These are phyloP conservation scores for Tholera decimalis DNA, from an alignment of 2,888 invertebrate genomes.

Conservation along the genomic window DNA sequence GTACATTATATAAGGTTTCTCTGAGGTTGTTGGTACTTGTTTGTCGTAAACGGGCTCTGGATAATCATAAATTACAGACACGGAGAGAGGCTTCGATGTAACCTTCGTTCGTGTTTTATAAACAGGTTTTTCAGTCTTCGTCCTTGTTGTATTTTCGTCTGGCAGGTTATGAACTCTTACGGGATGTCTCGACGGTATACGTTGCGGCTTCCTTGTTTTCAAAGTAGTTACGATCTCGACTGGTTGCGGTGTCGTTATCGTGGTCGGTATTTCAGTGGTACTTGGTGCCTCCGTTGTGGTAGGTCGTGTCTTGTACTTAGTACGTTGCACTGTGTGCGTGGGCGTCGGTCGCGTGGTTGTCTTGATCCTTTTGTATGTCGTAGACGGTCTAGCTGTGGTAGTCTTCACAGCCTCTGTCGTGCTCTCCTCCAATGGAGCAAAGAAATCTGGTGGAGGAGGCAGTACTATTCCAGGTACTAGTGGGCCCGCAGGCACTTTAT, in stretches of 20 bases:
- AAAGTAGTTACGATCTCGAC: slow-evolving; percentile 84
- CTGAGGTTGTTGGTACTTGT: slow-evolving; percentile 84
- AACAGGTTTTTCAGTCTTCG: slow-evolving; percentile 86
- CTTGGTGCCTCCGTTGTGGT: slow-evolving; percentile 81
- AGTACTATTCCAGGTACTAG: slow-evolving; percentile 97
- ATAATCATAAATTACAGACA: slow-evolving; percentile 89
- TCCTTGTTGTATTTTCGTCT: slow-evolving; percentile 81
- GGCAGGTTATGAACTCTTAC: slow-evolving; percentile 85
- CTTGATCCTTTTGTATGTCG: slow-evolving; percentile 79
- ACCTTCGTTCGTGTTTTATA: slow-evolving; percentile 88
- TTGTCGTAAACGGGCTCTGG: slow-evolving; percentile 85
- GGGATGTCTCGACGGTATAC: slow-evolving; percentile 85
- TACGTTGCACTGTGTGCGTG: slow-evolving; percentile 78
- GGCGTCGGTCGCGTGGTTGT: slow-evolving; percentile 80
- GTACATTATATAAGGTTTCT: slow-evolving; percentile 89
- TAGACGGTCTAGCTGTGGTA: slow-evolving; percentile 75
- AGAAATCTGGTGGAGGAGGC: slow-evolving; percentile 97
- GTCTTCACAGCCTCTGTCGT: slow-evolving; percentile 79
- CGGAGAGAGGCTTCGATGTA: slow-evolving; percentile 87
- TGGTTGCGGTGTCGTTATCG: slow-evolving; percentile 81
- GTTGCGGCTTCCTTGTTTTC: slow-evolving; percentile 84
- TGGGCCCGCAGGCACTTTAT: slow-evolving; percentile 95
- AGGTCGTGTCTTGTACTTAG: slow-evolving; percentile 85
- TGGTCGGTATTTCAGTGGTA: slow-evolving; percentile 84
- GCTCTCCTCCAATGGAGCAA: slow-evolving; percentile 93